phyloP scores from a whole-genome alignment of 1,140 invertebrate genomes.

The Mamestra configurata region DNA sequence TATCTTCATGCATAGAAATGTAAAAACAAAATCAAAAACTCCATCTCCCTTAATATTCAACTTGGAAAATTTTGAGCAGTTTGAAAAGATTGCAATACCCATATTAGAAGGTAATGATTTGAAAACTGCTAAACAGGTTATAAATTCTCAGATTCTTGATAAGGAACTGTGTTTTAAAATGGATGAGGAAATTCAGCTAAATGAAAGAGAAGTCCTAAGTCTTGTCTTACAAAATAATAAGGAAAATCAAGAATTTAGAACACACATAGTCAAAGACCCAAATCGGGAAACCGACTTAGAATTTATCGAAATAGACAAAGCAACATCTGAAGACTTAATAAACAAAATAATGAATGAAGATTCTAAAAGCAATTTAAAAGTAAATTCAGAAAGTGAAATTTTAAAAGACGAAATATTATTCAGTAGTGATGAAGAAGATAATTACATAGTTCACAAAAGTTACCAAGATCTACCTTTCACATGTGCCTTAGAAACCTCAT shows the following conservation, averaged over 20 bases:
- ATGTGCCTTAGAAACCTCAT: slow-evolving; percentile 74
- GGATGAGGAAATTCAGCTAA: background rate
- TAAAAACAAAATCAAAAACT: slow-evolving; percentile 57
- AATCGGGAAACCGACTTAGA: background rate
- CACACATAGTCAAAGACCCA: background rate
- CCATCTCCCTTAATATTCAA: slow-evolving; percentile 64
- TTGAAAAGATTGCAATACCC: slow-evolving; percentile 74
- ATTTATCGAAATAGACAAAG: slow-evolving; percentile 22
- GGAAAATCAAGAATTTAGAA: slow-evolving; percentile 6
- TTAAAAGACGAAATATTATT: slow-evolving; percentile 72
- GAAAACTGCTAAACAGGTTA: slow-evolving; percentile 67
- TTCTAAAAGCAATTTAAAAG: slow-evolving; percentile 7
- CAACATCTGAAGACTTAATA: slow-evolving; percentile 11
- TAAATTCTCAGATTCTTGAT: slow-evolving; percentile 75
- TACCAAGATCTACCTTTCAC: slow-evolving; percentile 73
- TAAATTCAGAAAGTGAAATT: slow-evolving; percentile 37
- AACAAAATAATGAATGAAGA: background rate
- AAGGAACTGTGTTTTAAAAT: slow-evolving; percentile 61
- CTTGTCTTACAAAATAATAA: slow-evolving; percentile 40
- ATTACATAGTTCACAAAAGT: slow-evolving; percentile 53
- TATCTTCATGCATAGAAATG: slow-evolving; percentile 54
- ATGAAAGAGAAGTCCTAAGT: slow-evolving; percentile 10
- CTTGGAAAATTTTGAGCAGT: slow-evolving; percentile 78
- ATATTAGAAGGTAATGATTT: slow-evolving; percentile 67
- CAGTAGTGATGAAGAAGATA: slow-evolving; percentile 81